phyloP scores from a whole-genome alignment of 2,797 vertebrate species.

The Trachops cirrhosus region DNA sequence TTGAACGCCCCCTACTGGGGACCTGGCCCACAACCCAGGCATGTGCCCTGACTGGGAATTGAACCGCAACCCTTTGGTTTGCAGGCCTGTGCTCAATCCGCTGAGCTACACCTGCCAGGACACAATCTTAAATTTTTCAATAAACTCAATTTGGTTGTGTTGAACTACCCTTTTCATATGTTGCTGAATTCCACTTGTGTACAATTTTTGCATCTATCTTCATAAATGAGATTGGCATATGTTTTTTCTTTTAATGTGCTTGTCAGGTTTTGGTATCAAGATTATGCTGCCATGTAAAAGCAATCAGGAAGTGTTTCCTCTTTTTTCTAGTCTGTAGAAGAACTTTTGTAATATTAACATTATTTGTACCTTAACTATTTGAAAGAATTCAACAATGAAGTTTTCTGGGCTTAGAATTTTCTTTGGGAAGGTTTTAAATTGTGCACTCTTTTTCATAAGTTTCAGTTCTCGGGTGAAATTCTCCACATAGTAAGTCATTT shows the following conservation, averaged over 20 bases:
- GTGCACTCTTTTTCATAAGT: neutral
- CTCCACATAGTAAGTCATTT: neutral
- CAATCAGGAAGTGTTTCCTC: neutral
- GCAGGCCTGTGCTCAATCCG: too few relatives aligned
- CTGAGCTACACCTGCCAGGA: too few relatives aligned
- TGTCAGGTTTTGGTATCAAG: neutral
- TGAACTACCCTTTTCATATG: neutral
- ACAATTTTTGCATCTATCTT: neutral
- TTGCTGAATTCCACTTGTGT: slow-evolving; percentile 1
- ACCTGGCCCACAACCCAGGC: too few relatives aligned
- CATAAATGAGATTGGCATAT: neutral
- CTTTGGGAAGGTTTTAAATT: neutral
- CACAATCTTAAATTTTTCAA: neutral
- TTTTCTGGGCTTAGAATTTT: neutral
- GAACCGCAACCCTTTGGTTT: too few relatives aligned
- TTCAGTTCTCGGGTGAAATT: neutral
- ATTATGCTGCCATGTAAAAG: neutral
- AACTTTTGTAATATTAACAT: neutral
- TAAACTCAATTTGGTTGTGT: slow-evolving; percentile 1
- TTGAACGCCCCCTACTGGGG: too few relatives aligned
- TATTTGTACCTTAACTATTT: neutral
- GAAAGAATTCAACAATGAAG: neutral
- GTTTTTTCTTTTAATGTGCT: neutral
- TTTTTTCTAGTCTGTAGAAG: neutral
- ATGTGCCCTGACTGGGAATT: too few relatives aligned